A percentile compares a stretch with the other conserved stretches of the same genome.
phyloP scores from a whole-genome alignment of 2,888 invertebrate species.

The Cephus nigrinus region DNA sequence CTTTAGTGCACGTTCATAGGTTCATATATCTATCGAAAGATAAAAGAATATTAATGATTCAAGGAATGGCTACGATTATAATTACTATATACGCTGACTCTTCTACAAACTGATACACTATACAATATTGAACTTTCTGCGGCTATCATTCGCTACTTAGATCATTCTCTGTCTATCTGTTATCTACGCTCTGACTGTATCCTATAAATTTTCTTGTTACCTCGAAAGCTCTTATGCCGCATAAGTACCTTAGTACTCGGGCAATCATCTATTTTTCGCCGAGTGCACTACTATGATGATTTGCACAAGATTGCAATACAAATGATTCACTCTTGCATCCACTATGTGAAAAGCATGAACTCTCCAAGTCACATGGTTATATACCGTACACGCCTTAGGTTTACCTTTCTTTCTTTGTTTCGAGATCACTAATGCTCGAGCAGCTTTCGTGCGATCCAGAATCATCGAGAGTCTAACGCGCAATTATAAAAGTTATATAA shows the following conservation, averaged over 20 bases:
- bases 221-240: background rate
- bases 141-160: no score
- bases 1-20: no score
- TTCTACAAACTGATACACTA: no score
- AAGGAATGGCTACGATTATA: no score
- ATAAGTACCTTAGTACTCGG: background rate
- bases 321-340: constrained; percentile 5
- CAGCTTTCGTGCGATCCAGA: constrained; percentile 53
- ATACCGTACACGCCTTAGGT: background rate
- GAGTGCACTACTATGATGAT: constrained; percentile 4
- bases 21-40: no score
- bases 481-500: no score
- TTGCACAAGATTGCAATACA: background rate
- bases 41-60: no score
- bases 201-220: constrained; percentile 8
- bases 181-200: background rate
- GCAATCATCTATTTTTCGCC: background rate
- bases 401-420: constrained; percentile 2
- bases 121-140: no score
- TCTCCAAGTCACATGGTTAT: background rate
- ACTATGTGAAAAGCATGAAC: constrained; percentile 1
- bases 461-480: constrained; percentile 27
- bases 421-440: constrained; percentile 18
- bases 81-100: no score
- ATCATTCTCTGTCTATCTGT: no score